Conservation (phyloP, 2,888 invertebrate genomes). For the Acleris holmiana region DNA sequence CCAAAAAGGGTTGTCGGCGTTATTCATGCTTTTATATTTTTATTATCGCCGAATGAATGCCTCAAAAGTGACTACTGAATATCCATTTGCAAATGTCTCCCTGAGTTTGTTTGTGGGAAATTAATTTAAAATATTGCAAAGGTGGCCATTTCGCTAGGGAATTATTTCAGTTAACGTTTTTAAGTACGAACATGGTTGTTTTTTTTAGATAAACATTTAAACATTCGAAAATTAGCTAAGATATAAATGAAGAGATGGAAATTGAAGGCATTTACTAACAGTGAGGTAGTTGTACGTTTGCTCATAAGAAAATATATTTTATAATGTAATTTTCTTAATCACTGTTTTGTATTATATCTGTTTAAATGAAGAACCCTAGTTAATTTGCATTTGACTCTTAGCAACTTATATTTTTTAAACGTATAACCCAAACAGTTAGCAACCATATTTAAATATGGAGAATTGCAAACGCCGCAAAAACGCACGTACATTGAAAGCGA, state of each 20-base stretch:
- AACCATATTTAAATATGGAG: slow-evolving; percentile 58
- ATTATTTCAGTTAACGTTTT: background rate
- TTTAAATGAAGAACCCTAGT: too few species aligned
- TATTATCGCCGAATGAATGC: slow-evolving; percentile 69
- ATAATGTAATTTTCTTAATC: too few species aligned
- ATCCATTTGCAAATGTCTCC: slow-evolving; percentile 64
- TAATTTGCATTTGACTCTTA: too few species aligned
- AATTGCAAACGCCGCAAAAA: slow-evolving; percentile 66
- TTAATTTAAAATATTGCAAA: slow-evolving; percentile 17
- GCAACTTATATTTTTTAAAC: too few species aligned
- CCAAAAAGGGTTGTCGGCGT: slow-evolving; percentile 72
- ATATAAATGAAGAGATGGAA: too few species aligned
- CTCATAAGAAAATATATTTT: too few species aligned
- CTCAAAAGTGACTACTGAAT: slow-evolving; percentile 65
- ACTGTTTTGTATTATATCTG: too few species aligned
- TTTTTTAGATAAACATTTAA: too few species aligned
- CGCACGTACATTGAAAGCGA: slow-evolving; percentile 73
- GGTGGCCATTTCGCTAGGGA: background rate
- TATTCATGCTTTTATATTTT: slow-evolving; percentile 73
- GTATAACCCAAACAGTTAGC: slow-evolving; percentile 36
- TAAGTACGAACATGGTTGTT: too few species aligned
- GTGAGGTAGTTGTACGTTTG: too few species aligned
- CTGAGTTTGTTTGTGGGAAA: slow-evolving; percentile 38
- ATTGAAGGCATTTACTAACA: too few species aligned
- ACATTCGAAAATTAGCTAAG: too few species aligned